Conservation (phyloP, 2,797 vertebrate genomes). For the Falco berigora region DNA sequence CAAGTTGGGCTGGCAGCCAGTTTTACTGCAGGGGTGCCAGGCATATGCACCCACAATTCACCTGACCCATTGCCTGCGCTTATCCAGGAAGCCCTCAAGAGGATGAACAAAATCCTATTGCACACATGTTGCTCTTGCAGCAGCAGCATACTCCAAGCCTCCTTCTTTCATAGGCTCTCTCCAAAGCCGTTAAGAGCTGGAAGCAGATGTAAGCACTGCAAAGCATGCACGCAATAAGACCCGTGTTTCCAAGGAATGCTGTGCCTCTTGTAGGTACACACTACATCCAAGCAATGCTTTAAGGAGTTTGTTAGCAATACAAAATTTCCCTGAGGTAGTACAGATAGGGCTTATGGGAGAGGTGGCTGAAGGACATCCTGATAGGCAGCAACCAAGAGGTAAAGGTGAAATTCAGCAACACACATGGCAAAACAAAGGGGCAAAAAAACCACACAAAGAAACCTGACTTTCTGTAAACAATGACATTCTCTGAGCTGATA, state of each 20-base stretch:
- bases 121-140: accelerated
- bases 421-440: background rate
- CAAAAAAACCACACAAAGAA: accelerated
- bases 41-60: background rate
- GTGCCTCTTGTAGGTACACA: accelerated
- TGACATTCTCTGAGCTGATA: background rate
- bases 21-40: background rate
- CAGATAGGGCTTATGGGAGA: background rate
- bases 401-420: background rate
- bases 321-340: background rate
- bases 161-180: background rate
- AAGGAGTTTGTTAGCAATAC: background rate
- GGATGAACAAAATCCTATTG: background rate
- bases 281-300: background rate
- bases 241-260: background rate
- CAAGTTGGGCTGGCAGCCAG: background rate
- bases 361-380: background rate
- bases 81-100: background rate
- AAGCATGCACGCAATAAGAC: background rate
- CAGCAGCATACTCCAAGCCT: background rate
- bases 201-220: background rate
- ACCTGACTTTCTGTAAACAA: background rate
- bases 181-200: background rate
- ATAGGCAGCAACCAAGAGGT: background rate
- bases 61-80: background rate